A percentile compares a stretch with the other conserved stretches of the same genome.
phyloP scores from a whole-genome alignment of 2,113 vertebrate genomes.

The Terrapene triunguis region DNA sequence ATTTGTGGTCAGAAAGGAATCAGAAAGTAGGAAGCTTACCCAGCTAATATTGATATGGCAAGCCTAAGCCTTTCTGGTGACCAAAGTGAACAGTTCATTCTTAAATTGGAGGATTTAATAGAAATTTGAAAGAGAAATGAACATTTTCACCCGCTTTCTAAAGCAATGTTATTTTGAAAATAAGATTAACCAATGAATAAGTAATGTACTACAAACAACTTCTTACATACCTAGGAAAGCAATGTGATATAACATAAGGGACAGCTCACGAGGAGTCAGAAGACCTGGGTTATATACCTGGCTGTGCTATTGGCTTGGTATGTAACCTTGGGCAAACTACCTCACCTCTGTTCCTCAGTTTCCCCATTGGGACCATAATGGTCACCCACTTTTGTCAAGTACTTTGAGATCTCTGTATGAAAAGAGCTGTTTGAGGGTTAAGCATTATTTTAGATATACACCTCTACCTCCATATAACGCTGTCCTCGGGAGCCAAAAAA shows the following conservation, averaged over 20 bases:
- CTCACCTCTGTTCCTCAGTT: not conserved
- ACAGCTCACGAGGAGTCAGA: not conserved
- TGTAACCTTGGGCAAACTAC: not conserved
- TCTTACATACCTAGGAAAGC: not conserved
- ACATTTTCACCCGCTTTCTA: not conserved
- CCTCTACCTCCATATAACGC: no score
- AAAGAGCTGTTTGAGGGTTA: not conserved
- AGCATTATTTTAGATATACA: not conserved
- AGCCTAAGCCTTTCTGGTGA: not conserved
- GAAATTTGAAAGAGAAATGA: conserved; percentile 22
- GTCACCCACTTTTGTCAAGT: not conserved
- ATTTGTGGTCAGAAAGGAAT: conserved; percentile 42
- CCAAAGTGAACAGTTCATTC: not conserved
- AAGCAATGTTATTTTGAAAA: not conserved
- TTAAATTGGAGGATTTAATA: conserved; percentile 8
- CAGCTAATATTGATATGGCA: not conserved
- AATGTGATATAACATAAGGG: not conserved
- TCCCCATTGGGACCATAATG: accelerated
- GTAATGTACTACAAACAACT: not conserved
- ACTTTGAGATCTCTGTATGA: not conserved
- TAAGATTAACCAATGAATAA: not conserved
- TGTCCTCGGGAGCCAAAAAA: no score
- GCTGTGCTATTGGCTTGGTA: accelerated
- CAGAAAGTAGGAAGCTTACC: not conserved
- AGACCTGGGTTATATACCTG: not conserved